Evolutionary conservation across 30 jellyfish, hydroid and myxozoan species (phyloP).

Genomic region (Turritopsis dohrnii): DNA sequence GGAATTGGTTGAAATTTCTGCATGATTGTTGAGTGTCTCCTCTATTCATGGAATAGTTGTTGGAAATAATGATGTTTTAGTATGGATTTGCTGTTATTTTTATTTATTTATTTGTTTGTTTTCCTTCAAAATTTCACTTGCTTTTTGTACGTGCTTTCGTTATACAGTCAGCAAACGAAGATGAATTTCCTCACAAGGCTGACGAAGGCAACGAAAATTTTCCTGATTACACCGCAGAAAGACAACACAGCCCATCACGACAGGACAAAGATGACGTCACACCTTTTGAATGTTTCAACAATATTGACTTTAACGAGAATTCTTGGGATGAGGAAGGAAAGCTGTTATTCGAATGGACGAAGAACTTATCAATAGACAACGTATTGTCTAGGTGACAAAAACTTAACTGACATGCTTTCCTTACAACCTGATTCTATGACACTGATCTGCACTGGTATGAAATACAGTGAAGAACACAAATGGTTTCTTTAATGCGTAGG

Average conservation of each 20-base stretch:
- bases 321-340: slow-evolving; percentile 83
- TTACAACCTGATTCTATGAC: no score
- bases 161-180: background rate
- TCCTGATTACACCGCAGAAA: background rate
- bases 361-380: slow-evolving; percentile 48
- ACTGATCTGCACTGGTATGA: no score
- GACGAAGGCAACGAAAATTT: background rate
- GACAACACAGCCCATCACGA: background rate
- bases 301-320: slow-evolving; percentile 49
- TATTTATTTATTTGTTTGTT: no score
- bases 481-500: no score
- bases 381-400: background rate
- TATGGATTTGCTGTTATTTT: no score
- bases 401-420: no score
- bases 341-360: slow-evolving; percentile 68
- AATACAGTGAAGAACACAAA: no score
- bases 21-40: no score
- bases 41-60: no score
- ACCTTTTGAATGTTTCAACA: background rate
- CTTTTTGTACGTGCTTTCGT: background rate
- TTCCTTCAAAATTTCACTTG: no score
- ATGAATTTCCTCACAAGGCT: background rate
- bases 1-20: no score
- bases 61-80: no score
- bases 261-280: background rate